phyloP scores from a whole-genome alignment of 1,140 invertebrate species.

The Orchesella cincta region DNA sequence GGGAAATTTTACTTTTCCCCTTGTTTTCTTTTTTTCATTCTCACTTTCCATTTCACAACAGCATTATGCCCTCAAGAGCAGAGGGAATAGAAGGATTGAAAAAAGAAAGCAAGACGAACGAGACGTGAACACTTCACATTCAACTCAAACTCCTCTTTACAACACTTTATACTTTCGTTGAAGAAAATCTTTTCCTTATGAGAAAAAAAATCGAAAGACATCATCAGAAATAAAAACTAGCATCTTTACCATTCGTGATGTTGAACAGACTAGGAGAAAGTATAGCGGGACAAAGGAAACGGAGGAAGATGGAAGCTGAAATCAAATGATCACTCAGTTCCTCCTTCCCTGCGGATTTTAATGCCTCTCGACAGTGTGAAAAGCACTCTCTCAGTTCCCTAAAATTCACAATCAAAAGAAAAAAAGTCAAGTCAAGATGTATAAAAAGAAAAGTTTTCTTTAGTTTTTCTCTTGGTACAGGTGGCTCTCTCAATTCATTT shows the following conservation, averaged over 20 bases:
- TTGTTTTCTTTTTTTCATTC: too few species aligned
- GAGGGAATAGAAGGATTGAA: too few species aligned
- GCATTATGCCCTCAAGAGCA: too few species aligned
- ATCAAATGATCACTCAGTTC: conserved; percentile 92
- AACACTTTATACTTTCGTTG: too few species aligned
- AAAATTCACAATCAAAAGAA: conserved; percentile 46
- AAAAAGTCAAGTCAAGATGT: conserved; percentile 33
- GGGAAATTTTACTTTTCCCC: too few species aligned
- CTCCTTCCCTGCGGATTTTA: conserved; percentile 73
- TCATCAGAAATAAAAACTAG: neutral
- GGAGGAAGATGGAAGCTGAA: conserved; percentile 88
- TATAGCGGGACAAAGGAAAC: conserved; percentile 94
- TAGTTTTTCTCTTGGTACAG: neutral
- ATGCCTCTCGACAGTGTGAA: conserved; percentile 75
- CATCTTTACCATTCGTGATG: conserved; percentile 76
- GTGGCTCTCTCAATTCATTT: neutral
- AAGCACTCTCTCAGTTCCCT: conserved; percentile 85
- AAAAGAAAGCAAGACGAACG: too few species aligned
- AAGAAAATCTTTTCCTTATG: too few species aligned
- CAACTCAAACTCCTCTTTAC: too few species aligned
- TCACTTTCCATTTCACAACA: too few species aligned
- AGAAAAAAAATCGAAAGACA: neutral
- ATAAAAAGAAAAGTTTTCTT: conserved; percentile 5
- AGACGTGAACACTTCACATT: too few species aligned
- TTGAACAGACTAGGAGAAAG: conserved; percentile 92